Evolutionary conservation across 2,888 invertebrate genomes (phyloP).

Genomic region (Eupeodes luniger): DNA sequence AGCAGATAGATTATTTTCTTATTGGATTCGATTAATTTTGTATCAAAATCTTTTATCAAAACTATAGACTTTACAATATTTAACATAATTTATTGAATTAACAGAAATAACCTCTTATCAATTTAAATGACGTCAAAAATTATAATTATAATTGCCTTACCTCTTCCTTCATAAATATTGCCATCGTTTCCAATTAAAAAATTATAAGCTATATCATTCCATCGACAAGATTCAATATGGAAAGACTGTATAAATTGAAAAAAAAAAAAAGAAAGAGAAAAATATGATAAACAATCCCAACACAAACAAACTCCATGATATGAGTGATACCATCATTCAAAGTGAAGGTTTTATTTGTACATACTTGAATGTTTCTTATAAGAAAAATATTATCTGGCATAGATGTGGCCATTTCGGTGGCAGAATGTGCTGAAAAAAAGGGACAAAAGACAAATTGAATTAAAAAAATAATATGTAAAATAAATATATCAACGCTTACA

Average conservation of each 20-base stretch:
- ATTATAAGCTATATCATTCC: slow-evolving; percentile 85
- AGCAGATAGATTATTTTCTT: no score
- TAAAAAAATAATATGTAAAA: background rate
- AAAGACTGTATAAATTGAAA: slow-evolving; percentile 80
- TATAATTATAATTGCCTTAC: slow-evolving; percentile 39
- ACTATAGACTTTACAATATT: background rate
- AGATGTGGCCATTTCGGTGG: slow-evolving; percentile 84
- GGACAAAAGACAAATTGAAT: slow-evolving; percentile 5
- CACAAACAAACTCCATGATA: background rate
- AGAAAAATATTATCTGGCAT: slow-evolving; percentile 84
- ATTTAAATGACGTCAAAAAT: background rate
- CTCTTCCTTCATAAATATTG: slow-evolving; percentile 86
- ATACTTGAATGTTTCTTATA: slow-evolving; percentile 84
- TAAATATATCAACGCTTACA: slow-evolving; percentile 81
- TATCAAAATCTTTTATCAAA: no score
- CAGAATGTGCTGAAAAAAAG: slow-evolving; percentile 84
- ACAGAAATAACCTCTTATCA: background rate
- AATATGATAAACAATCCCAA: slow-evolving; percentile 30
- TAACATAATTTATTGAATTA: background rate
- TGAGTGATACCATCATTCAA: background rate
- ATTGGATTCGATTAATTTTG: no score
- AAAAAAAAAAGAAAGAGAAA: slow-evolving; percentile 30
- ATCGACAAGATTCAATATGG: slow-evolving; percentile 85
- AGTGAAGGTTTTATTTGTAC: background rate
- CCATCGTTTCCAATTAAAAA: slow-evolving; percentile 86